A percentile compares a stretch with the other conserved stretches of the same genome.
These are phyloP conservation scores for Portevinia maculata DNA, from an alignment of 2,888 invertebrate genomes.

Conservation along the genomic window DNA sequence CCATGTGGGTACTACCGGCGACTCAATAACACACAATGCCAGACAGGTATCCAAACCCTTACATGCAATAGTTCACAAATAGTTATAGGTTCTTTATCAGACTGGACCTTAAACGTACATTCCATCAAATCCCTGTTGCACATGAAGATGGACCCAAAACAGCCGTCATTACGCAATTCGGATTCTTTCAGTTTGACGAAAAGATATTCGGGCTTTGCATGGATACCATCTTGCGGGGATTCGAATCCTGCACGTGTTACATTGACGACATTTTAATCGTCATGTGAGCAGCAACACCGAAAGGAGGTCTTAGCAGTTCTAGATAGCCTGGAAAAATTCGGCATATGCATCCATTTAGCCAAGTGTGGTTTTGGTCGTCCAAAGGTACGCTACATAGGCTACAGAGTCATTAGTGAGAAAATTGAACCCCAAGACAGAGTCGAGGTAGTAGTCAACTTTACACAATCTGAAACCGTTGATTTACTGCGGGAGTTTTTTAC, in stretches of 20 bases:
- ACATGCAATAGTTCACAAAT: too few relatives aligned
- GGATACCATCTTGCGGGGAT: slow-evolving; percentile 8
- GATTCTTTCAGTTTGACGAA: slow-evolving; percentile 5
- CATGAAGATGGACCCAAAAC: slow-evolving; percentile 26
- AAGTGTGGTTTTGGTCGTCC: too few relatives aligned
- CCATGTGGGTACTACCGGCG: neutral
- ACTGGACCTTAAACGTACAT: slow-evolving; percentile 1
- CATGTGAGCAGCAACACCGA: slow-evolving; percentile 10
- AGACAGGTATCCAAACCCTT: too few relatives aligned
- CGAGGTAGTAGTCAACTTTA: slow-evolving; percentile 9
- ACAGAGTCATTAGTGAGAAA: slow-evolving; percentile 7
- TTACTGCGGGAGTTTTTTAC: slow-evolving; percentile 2
- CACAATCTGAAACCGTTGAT: slow-evolving; percentile 14
- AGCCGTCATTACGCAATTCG: neutral
- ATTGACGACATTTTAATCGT: too few relatives aligned
- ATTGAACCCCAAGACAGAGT: slow-evolving; percentile 20
- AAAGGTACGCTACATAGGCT: slow-evolving; percentile 22
- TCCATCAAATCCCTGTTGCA: slow-evolving; percentile 19
- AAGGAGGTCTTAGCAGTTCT: slow-evolving; percentile 18
- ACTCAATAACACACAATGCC: too few relatives aligned
- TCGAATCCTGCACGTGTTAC: slow-evolving; percentile 28
- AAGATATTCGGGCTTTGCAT: neutral
- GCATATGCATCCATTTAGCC: slow-evolving; percentile 11
- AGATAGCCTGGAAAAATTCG: slow-evolving; percentile 14
- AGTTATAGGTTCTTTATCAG: slow-evolving; percentile 4